phyloP scores from a whole-genome alignment of 2,797 vertebrate species.

The Anabas testudineus region DNA sequence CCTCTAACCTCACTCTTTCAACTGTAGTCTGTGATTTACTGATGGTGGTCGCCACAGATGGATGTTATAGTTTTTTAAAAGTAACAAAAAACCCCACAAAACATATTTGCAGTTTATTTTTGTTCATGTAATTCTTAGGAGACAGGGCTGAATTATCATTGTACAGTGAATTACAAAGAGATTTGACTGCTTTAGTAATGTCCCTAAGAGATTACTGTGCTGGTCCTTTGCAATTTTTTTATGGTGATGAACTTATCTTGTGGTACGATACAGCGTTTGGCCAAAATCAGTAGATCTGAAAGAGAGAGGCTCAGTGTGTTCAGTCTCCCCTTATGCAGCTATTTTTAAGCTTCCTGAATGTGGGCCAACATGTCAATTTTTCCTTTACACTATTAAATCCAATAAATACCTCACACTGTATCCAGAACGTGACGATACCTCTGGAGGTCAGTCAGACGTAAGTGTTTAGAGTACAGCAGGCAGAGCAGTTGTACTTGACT shows the following conservation, averaged over 20 bases:
- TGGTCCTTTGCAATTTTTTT: not conserved
- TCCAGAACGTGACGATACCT: slow-evolving; percentile 4
- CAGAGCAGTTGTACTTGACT: not conserved
- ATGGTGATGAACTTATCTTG: too few relatives aligned
- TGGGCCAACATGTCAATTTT: not conserved
- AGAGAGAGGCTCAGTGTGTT: not conserved
- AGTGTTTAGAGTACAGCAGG: slow-evolving; percentile 7
- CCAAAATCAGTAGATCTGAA: not conserved
- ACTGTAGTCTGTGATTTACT: too few relatives aligned
- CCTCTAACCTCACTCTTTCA: too few relatives aligned
- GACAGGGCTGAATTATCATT: not conserved
- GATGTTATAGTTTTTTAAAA: too few relatives aligned
- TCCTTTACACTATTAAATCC: not conserved
- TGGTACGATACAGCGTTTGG: not conserved
- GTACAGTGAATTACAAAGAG: not conserved
- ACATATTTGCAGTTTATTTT: too few relatives aligned
- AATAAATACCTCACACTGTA: slow-evolving; percentile 9
- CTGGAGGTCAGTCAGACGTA: slow-evolving; percentile 11
- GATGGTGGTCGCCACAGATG: too few relatives aligned
- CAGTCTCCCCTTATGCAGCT: not conserved
- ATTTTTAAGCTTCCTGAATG: slow-evolving; percentile 6
- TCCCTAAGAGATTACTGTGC: not conserved
- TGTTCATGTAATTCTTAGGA: too few relatives aligned
- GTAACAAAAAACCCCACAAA: too few relatives aligned
- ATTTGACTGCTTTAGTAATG: not conserved